Evolutionary conservation across 2,113 vertebrate species (phyloP).

Genomic region (Lagopus leucura): DNA sequence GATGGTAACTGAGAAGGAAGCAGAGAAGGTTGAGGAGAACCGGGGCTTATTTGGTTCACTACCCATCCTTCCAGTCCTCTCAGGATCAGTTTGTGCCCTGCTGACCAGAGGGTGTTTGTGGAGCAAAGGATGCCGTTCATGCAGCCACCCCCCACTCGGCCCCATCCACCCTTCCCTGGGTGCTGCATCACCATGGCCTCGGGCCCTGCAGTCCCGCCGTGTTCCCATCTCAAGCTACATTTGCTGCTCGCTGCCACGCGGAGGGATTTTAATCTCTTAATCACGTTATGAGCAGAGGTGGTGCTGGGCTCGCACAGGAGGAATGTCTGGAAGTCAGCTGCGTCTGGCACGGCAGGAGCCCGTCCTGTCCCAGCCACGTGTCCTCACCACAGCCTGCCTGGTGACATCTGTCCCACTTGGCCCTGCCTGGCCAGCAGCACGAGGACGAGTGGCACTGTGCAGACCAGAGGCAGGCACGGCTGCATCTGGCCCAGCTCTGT

Average conservation of each 20-base stretch:
- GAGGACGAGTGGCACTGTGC: neutral
- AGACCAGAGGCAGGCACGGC: neutral
- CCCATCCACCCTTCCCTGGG: neutral
- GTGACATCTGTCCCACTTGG: neutral
- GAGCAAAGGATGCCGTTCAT: neutral
- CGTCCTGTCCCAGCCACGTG: neutral
- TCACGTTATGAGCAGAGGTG: constrained; percentile 55
- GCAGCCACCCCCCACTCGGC: neutral
- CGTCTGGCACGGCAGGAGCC: neutral
- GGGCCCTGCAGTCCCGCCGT: neutral
- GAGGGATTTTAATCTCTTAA: constrained; percentile 69
- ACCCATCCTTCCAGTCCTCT: rapidly evolving
- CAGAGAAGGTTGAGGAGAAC: neutral
- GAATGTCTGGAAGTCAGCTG: constrained; percentile 67
- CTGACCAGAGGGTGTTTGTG: neutral
- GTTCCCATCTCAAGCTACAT: constrained; percentile 49
- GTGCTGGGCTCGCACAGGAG: constrained; percentile 57
- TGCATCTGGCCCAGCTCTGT: neutral
- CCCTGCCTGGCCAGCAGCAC: neutral
- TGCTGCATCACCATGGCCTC: rapidly evolving
- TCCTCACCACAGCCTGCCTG: neutral
- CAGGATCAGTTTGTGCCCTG: neutral
- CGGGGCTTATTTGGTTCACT: neutral
- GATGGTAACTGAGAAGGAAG: neutral
- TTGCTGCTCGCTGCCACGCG: constrained; percentile 44